phyloP scores from a whole-genome alignment of 2,888 invertebrate genomes.

The Tipula helvola region DNA sequence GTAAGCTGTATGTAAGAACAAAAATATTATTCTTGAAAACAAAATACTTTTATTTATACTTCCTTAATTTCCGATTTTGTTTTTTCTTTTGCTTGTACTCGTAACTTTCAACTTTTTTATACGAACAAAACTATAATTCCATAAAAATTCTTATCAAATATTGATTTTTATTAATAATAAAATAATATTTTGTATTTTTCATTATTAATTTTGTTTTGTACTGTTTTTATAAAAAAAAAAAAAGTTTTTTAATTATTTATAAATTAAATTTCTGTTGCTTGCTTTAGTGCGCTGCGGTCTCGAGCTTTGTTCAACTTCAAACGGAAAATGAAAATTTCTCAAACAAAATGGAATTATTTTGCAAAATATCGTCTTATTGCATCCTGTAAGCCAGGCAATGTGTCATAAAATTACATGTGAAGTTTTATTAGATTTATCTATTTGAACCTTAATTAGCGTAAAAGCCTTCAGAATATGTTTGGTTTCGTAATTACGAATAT shows the following conservation, averaged over 20 bases:
- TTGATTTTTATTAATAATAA: not conserved
- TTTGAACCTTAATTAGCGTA: too few species aligned
- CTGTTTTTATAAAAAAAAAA: not conserved
- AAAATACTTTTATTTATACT: not conserved
- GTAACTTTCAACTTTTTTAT: too few species aligned
- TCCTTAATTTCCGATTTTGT: not conserved
- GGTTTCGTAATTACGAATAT: too few species aligned
- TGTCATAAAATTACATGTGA: too few species aligned
- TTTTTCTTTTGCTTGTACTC: not conserved
- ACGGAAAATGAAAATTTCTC: too few species aligned
- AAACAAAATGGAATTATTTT: too few species aligned
- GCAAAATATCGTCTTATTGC: too few species aligned
- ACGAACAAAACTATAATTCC: too few species aligned
- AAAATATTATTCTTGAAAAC: not conserved
- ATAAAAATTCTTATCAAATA: not conserved
- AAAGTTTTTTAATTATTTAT: not conserved
- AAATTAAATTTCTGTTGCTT: not conserved
- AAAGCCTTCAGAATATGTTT: too few species aligned
- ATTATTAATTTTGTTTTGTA: not conserved
- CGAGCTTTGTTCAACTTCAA: too few species aligned
- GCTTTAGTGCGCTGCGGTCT: not conserved
- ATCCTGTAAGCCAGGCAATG: too few species aligned
- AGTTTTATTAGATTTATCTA: too few species aligned
- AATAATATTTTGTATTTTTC: not conserved
- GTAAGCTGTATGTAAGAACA: not conserved